Conservation (phyloP, 2,888 invertebrate genomes). For the Argyra leucocephala region DNA sequence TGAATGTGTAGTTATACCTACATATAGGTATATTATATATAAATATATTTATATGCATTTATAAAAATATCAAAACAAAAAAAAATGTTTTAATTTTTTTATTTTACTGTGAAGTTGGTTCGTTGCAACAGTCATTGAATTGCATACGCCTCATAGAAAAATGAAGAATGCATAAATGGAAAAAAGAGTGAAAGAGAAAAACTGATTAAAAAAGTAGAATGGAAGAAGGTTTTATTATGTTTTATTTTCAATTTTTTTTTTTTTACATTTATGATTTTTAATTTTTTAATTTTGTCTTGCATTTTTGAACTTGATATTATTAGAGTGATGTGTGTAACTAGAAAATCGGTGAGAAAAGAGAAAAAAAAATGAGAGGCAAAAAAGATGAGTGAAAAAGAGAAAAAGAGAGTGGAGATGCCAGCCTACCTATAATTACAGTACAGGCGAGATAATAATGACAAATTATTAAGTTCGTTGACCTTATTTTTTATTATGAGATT, state of each 20-base stretch:
- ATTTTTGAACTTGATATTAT: constrained; percentile 2
- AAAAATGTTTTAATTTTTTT: neutral
- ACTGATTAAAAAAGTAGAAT: neutral
- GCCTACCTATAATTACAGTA: neutral
- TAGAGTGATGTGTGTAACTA: neutral
- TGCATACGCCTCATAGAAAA: neutral
- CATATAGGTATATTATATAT: neutral
- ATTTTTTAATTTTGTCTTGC: constrained; percentile 1
- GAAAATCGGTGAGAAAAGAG: neutral
- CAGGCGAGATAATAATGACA: neutral
- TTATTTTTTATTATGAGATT: neutral
- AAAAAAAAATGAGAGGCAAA: neutral
- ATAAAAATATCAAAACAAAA: neutral
- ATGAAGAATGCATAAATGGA: neutral
- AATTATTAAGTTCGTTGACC: constrained; percentile 2
- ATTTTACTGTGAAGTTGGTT: neutral
- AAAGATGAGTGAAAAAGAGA: neutral
- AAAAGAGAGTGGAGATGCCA: neutral
- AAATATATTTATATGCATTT: neutral
- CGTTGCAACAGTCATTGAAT: neutral
- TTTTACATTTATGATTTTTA: neutral
- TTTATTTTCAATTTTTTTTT: neutral
- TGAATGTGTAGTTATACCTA: too few relatives aligned
- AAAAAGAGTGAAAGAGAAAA: neutral
- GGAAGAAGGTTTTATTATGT: neutral